Percentiles rank a stretch among this genome's conserved stretches.
Conservation (phyloP, 2,888 invertebrate genomes). For the Mythimna albipuncta region DNA sequence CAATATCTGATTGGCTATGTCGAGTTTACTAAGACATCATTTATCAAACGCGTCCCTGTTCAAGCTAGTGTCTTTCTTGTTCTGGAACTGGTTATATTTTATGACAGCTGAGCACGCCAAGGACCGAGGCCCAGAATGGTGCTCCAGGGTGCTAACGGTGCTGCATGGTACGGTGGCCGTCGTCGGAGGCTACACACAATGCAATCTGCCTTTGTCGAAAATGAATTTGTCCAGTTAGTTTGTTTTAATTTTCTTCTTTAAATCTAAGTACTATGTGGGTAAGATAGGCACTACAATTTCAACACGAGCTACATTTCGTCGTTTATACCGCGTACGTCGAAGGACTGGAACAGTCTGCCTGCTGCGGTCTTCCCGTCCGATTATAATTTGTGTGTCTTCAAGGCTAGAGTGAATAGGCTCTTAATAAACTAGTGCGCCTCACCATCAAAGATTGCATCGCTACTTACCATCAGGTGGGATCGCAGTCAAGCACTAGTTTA, state of each 20-base stretch:
- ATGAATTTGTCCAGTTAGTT: background rate
- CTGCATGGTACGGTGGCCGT: background rate
- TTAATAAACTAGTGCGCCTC: too few relatives aligned
- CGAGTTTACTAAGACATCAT: background rate
- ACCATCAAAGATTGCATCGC: too few relatives aligned
- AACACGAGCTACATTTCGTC: background rate
- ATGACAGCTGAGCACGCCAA: background rate
- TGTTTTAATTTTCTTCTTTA: background rate
- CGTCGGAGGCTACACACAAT: background rate
- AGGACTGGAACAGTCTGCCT: too few relatives aligned
- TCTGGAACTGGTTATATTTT: background rate
- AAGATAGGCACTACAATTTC: background rate
- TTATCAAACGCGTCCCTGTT: slow-evolving; percentile 2
- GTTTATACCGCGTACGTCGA: too few relatives aligned
- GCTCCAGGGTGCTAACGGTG: background rate
- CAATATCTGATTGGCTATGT: background rate
- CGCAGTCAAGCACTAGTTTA: too few relatives aligned
- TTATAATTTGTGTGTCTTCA: too few relatives aligned
- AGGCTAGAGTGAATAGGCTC: too few relatives aligned
- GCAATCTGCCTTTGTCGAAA: background rate
- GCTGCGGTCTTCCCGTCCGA: too few relatives aligned
- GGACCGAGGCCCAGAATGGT: background rate
- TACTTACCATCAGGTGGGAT: too few relatives aligned
- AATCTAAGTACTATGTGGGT: too few relatives aligned
- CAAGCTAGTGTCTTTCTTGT: background rate